Percentiles rank a stretch among this genome's conserved stretches.
Conservation (phyloP, 1,140 invertebrate genomes). For the Bombus fervidus region DNA sequence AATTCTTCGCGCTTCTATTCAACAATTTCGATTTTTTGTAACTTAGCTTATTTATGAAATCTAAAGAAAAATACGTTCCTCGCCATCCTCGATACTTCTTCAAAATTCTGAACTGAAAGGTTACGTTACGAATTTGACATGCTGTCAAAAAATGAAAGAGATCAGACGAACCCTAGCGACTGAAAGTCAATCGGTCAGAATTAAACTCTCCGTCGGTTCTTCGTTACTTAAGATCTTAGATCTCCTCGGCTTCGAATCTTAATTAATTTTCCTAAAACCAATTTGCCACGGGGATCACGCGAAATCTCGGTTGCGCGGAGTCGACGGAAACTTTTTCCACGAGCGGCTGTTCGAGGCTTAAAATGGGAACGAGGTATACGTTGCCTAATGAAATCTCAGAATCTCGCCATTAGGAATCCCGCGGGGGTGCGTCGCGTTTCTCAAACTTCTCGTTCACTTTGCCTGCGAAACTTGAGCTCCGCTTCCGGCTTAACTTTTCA, state of each 20-base stretch:
- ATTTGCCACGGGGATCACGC: constrained; percentile 74
- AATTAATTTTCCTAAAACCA: constrained; percentile 79
- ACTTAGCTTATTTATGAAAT: no score
- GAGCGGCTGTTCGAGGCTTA: constrained; percentile 59
- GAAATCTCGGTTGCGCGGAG: constrained; percentile 65
- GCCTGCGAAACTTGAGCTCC: constrained; percentile 50
- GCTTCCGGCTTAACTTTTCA: constrained; percentile 51
- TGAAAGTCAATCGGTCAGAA: not conserved
- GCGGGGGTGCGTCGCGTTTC: constrained; percentile 66
- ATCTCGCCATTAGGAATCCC: constrained; percentile 64
- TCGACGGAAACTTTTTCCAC: constrained; percentile 70
- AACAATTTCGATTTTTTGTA: no score
- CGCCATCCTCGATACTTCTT: not conserved
- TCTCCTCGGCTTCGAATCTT: constrained; percentile 64
- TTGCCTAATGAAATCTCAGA: constrained; percentile 68
- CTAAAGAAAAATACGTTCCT: not conserved
- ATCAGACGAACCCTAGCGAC: not conserved
- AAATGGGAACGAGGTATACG: constrained; percentile 63
- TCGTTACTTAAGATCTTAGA: constrained; percentile 69
- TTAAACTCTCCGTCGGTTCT: constrained; percentile 33
- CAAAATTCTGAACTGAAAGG: not conserved
- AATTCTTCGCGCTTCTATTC: no score
- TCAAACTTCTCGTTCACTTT: constrained; percentile 72
- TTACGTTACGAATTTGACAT: not conserved
- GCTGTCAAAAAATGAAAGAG: not conserved